Conservation (phyloP, 2,113 vertebrate species). For the Semnopithecus entellus region DNA sequence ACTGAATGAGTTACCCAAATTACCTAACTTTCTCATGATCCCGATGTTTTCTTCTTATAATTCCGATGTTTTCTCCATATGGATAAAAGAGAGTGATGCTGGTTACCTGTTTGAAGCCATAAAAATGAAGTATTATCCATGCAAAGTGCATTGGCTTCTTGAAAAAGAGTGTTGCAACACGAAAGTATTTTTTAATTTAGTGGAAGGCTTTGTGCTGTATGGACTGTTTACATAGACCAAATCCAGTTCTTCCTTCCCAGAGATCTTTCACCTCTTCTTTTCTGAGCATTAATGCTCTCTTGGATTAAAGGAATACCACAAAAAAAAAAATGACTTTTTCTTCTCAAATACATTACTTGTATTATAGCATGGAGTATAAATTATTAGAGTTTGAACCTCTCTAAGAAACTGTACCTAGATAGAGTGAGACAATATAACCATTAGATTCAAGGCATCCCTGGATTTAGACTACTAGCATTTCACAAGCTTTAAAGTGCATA, state of each 20-base stretch:
- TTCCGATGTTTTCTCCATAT: background rate
- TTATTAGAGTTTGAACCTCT: background rate
- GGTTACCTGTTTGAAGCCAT: background rate
- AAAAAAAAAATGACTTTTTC: slow-evolving; percentile 5
- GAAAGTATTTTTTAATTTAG: background rate
- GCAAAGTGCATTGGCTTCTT: background rate
- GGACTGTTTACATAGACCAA: background rate
- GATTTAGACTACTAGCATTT: background rate
- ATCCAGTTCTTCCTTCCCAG: background rate
- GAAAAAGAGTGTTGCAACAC: background rate
- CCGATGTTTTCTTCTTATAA: background rate
- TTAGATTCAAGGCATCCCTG: background rate
- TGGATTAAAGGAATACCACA: background rate
- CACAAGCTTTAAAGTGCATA: background rate
- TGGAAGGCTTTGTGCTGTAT: background rate
- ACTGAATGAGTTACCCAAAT: background rate
- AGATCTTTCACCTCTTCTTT: background rate
- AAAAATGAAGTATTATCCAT: background rate
- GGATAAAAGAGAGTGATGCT: background rate
- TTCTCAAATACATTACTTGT: background rate
- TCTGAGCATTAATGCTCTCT: background rate
- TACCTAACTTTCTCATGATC: background rate
- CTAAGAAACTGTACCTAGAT: background rate
- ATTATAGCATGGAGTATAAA: background rate
- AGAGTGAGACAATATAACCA: background rate